Conservation (phyloP, 2,797 vertebrate genomes). For the Rallus crepitans region DNA sequence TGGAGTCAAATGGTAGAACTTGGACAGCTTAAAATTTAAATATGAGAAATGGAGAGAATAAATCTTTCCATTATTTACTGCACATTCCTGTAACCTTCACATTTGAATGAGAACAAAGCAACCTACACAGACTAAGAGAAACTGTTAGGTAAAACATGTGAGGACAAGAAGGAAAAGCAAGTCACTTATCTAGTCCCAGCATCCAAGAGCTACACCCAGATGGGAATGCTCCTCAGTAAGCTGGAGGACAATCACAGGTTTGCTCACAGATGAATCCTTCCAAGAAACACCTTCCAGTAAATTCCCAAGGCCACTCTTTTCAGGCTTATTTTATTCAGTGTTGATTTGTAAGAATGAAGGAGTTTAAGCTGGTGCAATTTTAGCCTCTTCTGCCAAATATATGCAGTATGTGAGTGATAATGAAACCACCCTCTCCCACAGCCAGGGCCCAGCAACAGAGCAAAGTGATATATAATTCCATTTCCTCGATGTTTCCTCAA, state of each 20-base stretch:
- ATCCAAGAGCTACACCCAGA: neutral
- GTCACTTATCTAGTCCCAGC: neutral
- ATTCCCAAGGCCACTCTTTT: neutral
- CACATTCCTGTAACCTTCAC: neutral
- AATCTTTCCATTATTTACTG: slow-evolving; percentile 2
- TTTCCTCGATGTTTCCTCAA: neutral
- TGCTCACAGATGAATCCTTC: neutral
- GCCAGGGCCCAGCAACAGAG: neutral
- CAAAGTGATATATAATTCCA: neutral
- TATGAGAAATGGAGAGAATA: neutral
- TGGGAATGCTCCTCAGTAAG: neutral
- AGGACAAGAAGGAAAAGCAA: neutral
- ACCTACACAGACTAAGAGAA: neutral
- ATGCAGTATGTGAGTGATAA: neutral
- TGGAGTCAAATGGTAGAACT: slow-evolving; percentile 1
- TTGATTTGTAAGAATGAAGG: neutral
- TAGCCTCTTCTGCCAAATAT: neutral
- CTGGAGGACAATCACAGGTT: neutral
- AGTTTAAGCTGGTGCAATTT: neutral
- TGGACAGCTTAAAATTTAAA: slow-evolving; percentile 18
- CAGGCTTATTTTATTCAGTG: neutral
- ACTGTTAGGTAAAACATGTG: neutral
- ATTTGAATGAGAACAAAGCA: neutral
- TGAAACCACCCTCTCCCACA: neutral
- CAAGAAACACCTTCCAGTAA: neutral